A percentile compares a stretch with the other conserved stretches of the same genome.
phyloP scores from a whole-genome alignment of 1,140 invertebrate species.

The Drosophila pseudoananassae region DNA sequence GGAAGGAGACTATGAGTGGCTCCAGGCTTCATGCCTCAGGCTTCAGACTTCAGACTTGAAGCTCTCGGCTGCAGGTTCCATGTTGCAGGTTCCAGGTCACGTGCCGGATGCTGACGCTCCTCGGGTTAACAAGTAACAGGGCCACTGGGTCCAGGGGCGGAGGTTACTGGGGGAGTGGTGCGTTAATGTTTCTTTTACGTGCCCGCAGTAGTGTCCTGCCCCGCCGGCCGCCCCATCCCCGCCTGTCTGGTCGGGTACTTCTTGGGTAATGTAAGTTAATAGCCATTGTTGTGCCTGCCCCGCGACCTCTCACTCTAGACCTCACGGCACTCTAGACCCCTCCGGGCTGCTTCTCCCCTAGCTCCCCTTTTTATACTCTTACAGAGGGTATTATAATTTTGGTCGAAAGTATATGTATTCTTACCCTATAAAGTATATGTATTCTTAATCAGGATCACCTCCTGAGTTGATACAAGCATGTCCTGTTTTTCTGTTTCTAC shows the following conservation, averaged over 20 bases:
- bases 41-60: background rate
- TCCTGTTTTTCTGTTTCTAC: no score
- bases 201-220: conserved; percentile 25
- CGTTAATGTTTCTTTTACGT: conserved; percentile 81
- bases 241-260: conserved; percentile 47
- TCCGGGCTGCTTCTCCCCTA: background rate
- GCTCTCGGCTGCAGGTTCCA: background rate
- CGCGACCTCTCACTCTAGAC: conserved; percentile 9
- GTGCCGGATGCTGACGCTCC: conserved; percentile 53
- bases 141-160: background rate
- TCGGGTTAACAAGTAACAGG: conserved; percentile 65
- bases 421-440: no score
- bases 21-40: background rate
- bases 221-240: background rate
- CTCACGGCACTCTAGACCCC: background rate
- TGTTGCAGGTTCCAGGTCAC: conserved; percentile 53
- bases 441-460: no score
- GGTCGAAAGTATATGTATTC: no score
- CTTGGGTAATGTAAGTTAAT: conserved; percentile 78
- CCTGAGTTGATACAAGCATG: no score
- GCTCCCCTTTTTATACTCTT: no score
- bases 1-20: background rate
- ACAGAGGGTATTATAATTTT: no score
- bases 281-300: conserved; percentile 62
- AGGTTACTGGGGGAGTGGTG: conserved; percentile 23